Percentiles rank a stretch among this genome's conserved stretches.
phyloP scores from a whole-genome alignment of 2,888 invertebrate species.

The Oscheius sp. region DNA sequence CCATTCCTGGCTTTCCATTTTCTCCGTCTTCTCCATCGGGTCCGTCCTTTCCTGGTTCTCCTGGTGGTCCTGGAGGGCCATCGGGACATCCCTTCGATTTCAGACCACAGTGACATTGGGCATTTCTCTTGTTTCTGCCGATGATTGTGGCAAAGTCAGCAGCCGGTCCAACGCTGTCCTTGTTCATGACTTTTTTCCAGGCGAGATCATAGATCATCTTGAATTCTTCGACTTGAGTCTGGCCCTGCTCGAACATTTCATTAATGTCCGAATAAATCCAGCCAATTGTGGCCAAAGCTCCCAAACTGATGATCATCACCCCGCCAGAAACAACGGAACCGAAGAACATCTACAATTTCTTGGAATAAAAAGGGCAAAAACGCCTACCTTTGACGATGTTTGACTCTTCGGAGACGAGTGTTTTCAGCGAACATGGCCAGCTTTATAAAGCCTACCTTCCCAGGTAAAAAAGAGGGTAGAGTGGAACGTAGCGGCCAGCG shows the following conservation, averaged over 20 bases:
- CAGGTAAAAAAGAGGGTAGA: constrained; percentile 4
- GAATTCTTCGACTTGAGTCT: constrained; percentile 18
- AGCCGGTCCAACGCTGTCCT: constrained; percentile 11
- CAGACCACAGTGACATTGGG: constrained; percentile 27
- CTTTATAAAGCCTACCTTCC: constrained; percentile 10
- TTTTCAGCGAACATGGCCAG: background rate
- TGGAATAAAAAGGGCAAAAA: background rate
- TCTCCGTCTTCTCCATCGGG: constrained; percentile 26
- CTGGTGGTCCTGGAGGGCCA: constrained; percentile 33
- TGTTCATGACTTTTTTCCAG: constrained; percentile 29
- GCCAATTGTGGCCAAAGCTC: constrained; percentile 8
- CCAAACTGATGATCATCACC: constrained; percentile 18
- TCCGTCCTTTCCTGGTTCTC: constrained; percentile 29
- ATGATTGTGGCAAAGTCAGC: constrained; percentile 28
- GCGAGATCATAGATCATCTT: constrained; percentile 29
- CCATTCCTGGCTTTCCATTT: constrained; percentile 25
- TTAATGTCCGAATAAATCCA: constrained; percentile 33
- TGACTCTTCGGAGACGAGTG: constrained; percentile 17
- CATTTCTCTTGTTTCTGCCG: constrained; percentile 33
- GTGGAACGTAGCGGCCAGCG: constrained; percentile 11
- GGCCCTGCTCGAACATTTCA: constrained; percentile 9
- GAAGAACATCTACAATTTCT: constrained; percentile 23
- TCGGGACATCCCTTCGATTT: constrained; percentile 28
- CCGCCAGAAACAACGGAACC: constrained; percentile 19
- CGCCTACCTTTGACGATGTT: background rate